phyloP scores from a whole-genome alignment of 2,113 vertebrate genomes.

The Falco punctatus region DNA sequence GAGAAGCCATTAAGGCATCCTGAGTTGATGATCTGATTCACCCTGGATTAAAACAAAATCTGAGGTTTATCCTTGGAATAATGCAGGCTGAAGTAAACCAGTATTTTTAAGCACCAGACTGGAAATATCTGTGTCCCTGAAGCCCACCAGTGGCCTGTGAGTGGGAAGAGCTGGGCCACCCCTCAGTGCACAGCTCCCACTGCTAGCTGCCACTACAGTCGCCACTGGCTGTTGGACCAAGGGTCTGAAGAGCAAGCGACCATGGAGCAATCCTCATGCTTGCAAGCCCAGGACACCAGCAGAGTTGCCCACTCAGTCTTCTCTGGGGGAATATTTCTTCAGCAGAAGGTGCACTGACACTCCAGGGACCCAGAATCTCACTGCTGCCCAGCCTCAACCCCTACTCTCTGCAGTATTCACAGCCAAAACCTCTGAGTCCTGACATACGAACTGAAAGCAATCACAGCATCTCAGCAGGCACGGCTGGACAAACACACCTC shows the following conservation, averaged over 20 bases:
- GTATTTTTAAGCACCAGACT: background rate
- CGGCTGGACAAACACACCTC: background rate
- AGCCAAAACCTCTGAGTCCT: background rate
- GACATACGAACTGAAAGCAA: background rate
- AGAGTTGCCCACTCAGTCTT: background rate
- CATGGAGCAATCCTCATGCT: background rate
- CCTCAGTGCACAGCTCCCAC: rapidly evolving
- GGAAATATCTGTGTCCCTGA: background rate
- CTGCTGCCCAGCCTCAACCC: background rate
- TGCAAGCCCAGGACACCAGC: background rate
- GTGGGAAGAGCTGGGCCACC: background rate
- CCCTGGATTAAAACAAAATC: constrained; percentile 4
- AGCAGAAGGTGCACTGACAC: background rate
- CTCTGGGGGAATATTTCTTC: background rate
- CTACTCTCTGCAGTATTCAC: background rate
- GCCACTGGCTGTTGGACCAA: background rate
- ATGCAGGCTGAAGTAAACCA: background rate
- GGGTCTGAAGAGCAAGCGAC: background rate
- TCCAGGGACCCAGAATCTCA: background rate
- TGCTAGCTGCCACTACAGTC: rapidly evolving
- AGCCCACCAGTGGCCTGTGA: background rate
- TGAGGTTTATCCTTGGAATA: constrained; percentile 7
- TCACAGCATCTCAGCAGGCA: background rate
- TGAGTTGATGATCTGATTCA: background rate
- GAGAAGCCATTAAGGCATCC: background rate